Evolutionary conservation across 2,113 vertebrate genomes (phyloP).

Genomic region (Gymnobelideus leadbeateri): DNA sequence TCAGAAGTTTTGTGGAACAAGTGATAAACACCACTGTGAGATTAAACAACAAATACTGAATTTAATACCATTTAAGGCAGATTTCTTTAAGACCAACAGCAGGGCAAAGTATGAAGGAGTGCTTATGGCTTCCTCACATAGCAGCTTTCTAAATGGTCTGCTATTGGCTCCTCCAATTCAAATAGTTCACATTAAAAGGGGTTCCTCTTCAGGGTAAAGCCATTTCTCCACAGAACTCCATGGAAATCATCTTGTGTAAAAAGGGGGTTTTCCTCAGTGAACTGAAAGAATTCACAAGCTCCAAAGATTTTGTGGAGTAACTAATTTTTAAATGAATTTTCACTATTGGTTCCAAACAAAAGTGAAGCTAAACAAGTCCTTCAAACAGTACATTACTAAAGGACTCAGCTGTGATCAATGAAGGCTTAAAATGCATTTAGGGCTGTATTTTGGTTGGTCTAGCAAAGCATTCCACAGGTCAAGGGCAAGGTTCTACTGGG

Average conservation of each 20-base stretch:
- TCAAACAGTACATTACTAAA: slow-evolving; percentile 43
- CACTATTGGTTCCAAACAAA: slow-evolving; percentile 45
- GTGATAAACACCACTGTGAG: slow-evolving; percentile 71
- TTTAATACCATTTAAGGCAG: slow-evolving; percentile 66
- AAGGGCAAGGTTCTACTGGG: slow-evolving; percentile 52
- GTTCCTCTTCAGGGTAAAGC: slow-evolving; percentile 45
- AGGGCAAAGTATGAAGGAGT: slow-evolving; percentile 53
- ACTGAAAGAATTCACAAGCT: slow-evolving; percentile 6
- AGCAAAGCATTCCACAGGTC: slow-evolving; percentile 57
- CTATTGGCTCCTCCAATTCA: slow-evolving; percentile 52
- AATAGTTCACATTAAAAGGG: slow-evolving; percentile 38
- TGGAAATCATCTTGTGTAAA: slow-evolving; percentile 55
- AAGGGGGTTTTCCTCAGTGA: slow-evolving; percentile 53
- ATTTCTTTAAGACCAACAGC: slow-evolving; percentile 73
- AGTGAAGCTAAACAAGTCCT: slow-evolving; percentile 58
- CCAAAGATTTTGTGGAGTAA: slow-evolving; percentile 19
- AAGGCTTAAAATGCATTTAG: slow-evolving; percentile 61
- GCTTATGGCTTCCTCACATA: slow-evolving; percentile 45
- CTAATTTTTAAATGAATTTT: slow-evolving; percentile 56
- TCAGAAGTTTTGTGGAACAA: slow-evolving; percentile 69
- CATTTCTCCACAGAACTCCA: slow-evolving; percentile 46
- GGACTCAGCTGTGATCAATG: slow-evolving; percentile 62
- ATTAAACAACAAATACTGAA: slow-evolving; percentile 75
- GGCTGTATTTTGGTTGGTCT: slow-evolving; percentile 67
- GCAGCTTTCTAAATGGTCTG: slow-evolving; percentile 58